Evolutionary conservation across 2,113 vertebrate genomes (phyloP).

Genomic region (Carassius gibelio): DNA sequence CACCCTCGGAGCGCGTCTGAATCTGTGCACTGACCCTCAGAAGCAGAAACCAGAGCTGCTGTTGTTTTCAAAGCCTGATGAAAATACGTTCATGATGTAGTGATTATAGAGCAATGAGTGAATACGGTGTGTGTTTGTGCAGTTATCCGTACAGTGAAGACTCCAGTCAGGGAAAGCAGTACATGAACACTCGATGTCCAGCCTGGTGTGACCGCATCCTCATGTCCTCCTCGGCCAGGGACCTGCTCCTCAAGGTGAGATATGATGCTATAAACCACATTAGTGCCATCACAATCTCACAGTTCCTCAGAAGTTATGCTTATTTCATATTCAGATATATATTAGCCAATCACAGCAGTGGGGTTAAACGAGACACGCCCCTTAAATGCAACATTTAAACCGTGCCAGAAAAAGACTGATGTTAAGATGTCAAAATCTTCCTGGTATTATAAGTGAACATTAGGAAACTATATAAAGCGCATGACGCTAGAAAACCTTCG

Average conservation of each 20-base stretch:
- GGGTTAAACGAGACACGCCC: background rate
- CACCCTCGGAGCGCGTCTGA: no score
- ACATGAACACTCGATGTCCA: constrained; percentile 96
- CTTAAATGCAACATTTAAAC: background rate
- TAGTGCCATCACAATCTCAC: background rate
- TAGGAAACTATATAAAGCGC: background rate
- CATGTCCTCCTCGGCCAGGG: constrained; percentile 90
- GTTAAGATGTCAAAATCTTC: background rate
- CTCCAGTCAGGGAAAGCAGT: constrained; percentile 86
- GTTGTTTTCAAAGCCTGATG: no score
- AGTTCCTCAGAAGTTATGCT: background rate
- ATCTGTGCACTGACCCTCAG: no score
- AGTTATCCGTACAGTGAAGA: constrained; percentile 98
- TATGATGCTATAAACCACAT: background rate
- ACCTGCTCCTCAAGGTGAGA: constrained; percentile 88
- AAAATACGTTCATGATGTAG: no score
- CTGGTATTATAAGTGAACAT: background rate
- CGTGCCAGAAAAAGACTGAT: background rate
- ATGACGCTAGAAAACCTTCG: no score
- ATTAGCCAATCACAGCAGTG: background rate
- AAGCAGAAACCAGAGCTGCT: no score
- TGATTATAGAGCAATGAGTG: no score
- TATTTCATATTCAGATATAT: background rate
- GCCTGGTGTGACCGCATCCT: constrained; percentile 98
- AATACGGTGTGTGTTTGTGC: constrained; percentile 50